Evolutionary conservation across 2,797 vertebrate genomes (phyloP).

Genomic region (Pseudopleuronectes americanus): DNA sequence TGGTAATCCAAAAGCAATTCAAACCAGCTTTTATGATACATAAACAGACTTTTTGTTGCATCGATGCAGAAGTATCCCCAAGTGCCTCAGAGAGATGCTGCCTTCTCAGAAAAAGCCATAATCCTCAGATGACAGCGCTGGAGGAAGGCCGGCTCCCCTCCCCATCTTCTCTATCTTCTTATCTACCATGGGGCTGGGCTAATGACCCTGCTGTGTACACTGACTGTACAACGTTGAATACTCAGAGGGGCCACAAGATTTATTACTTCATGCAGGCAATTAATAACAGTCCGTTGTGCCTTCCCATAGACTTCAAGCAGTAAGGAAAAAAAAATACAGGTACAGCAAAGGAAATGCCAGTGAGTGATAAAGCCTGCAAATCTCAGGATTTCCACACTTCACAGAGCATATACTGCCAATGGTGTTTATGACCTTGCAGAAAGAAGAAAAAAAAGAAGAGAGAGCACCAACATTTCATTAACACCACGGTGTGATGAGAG

Average conservation of each 20-base stretch:
- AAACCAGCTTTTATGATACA: conserved; percentile 8
- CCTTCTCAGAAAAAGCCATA: conserved; percentile 57
- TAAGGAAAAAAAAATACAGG: conserved; percentile 78
- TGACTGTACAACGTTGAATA: conserved; percentile 74
- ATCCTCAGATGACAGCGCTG: conserved; percentile 56
- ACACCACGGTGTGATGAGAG: conserved; percentile 31
- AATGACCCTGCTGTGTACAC: conserved; percentile 80
- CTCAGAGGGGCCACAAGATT: conserved; percentile 79
- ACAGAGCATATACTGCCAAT: conserved; percentile 23
- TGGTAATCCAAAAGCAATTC: no score
- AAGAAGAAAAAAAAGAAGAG: conserved; percentile 24
- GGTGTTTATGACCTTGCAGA: conserved; percentile 42
- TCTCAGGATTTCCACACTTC: conserved; percentile 64
- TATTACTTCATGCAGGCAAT: conserved; percentile 81
- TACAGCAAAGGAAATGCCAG: conserved; percentile 78
- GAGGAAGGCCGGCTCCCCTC: conserved; percentile 40
- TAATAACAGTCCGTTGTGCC: conserved; percentile 79
- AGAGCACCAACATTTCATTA: conserved; percentile 53
- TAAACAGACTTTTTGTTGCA: conserved; percentile 15
- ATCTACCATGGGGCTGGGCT: conserved; percentile 71
- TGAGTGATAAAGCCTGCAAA: conserved; percentile 70
- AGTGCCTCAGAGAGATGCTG: conserved; percentile 42
- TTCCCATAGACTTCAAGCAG: conserved; percentile 73
- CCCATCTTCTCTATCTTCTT: conserved; percentile 69
- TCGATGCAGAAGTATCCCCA: conserved; percentile 25